Evolutionary conservation across 2,113 vertebrate species (phyloP).

Genomic region (Erpornis zantholeuca): DNA sequence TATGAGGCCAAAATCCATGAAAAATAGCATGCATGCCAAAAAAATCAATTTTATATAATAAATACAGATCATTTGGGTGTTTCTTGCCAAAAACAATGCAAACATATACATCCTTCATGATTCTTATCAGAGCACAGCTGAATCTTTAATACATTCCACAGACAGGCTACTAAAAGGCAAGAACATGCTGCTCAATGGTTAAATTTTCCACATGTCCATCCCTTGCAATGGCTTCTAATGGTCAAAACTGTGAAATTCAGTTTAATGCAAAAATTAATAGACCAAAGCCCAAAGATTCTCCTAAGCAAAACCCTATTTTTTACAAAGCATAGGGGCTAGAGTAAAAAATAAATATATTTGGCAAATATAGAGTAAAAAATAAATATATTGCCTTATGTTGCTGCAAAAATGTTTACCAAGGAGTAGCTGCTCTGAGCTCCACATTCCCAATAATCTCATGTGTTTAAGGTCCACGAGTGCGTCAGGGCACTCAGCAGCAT

Average conservation of each 20-base stretch:
- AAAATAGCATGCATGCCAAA: conserved; percentile 51
- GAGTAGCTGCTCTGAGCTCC: background rate
- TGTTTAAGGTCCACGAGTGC: background rate
- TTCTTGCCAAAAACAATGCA: conserved; percentile 67
- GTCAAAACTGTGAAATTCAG: background rate
- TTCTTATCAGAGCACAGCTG: conserved; percentile 61
- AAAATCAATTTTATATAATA: conserved; percentile 64
- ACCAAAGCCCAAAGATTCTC: background rate
- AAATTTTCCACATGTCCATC: background rate
- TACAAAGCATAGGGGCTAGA: background rate
- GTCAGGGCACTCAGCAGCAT: background rate
- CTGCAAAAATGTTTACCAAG: background rate
- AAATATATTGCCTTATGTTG: background rate
- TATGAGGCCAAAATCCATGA: conserved; percentile 53
- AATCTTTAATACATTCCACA: conserved; percentile 22
- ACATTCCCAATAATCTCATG: background rate
- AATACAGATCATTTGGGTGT: conserved; percentile 52
- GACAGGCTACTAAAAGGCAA: conserved; percentile 31
- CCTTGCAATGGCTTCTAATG: background rate
- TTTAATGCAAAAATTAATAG: background rate
- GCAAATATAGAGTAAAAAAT: background rate
- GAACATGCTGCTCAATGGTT: background rate
- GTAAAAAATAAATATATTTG: background rate
- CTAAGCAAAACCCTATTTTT: background rate
- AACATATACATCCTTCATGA: conserved; percentile 62